A percentile compares a stretch with the other conserved stretches of the same genome.
Conservation (phyloP, 2,888 invertebrate genomes). For the Xiphydria camelus region DNA sequence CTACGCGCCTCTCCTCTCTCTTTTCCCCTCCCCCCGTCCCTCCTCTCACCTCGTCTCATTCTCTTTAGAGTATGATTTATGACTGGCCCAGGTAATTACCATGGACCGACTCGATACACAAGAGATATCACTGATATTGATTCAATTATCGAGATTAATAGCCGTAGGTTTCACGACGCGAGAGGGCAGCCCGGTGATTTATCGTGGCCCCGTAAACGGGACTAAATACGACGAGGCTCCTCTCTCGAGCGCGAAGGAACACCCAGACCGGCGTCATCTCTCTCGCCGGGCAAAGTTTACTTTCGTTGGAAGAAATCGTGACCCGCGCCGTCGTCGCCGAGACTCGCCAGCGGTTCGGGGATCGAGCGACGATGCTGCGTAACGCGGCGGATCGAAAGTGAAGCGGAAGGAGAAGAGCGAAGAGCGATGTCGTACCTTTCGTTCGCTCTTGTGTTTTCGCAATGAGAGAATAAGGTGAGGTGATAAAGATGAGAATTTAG, state of each 20-base stretch:
- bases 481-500: too few species aligned
- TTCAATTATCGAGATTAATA: constrained; percentile 54
- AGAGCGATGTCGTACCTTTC: too few species aligned
- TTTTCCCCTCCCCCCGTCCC: not conserved
- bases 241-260: too few species aligned
- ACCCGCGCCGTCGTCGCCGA: constrained; percentile 17
- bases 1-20: not conserved
- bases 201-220: constrained; percentile 18
- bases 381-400: too few species aligned
- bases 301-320: constrained; percentile 41
- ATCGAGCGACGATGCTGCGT: too few species aligned
- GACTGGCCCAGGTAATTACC: constrained; percentile 37
- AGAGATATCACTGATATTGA: constrained; percentile 46
- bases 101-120: constrained; percentile 29
- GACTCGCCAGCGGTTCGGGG: not conserved
- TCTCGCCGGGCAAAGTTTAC: constrained; percentile 32
- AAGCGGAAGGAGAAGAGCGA: too few species aligned
- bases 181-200: constrained; percentile 41
- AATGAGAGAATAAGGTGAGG: too few species aligned
- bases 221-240: constrained; percentile 3
- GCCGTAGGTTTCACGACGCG: constrained; percentile 30
- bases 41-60: not conserved
- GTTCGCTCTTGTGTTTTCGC: too few species aligned
- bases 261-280: too few species aligned
- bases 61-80: constrained; percentile 33